Base-by-base conservation (phyloP, 2,797 vertebrate species). In the Sternarchorhynchus goeldii region DNA sequence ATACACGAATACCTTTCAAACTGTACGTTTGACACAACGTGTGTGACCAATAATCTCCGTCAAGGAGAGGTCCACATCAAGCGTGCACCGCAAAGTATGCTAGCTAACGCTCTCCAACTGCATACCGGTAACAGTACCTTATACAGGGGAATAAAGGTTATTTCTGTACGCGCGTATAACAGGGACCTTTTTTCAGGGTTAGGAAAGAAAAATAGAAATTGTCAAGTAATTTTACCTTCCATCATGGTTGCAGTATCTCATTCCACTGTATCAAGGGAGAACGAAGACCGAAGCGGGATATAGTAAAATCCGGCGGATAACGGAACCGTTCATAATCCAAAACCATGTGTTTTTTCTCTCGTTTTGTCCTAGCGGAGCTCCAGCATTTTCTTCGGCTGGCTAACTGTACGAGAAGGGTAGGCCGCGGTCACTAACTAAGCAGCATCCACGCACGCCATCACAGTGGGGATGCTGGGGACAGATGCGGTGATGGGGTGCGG, bases 241-340 rank as follows among this genome's bases (percentile, higher is more conserved):
- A 94, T 94, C 93, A 94, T 94, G 90, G 72, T 83, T 88, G 89
- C 92, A 90, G 92, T 90, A 92, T 92, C 89, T 93, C 93, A 94
- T 93, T 87, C 92, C 93, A 91, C 90, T 75, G 89, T 85, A 75
- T 86, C 81, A 87, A 34, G 75, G 81, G 73, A 79, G 81, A 68
- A 64, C 34, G 60, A 66, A 76, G 36, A 70, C 63, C 69, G 75
- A 78, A 75, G 70, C n/a, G 81, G 77, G 75, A 77, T 75, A 84
- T 82, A 86, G 88, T 80, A 84, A 88, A 39, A 75, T 65, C 55
- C 60, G 79, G 74, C 25, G 64, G 64, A 71, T 55, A 56, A 72
- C 78, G 72, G 75, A 62, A 64, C 56, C 60, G 81, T 72, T 78
- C 82, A 83, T 81, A 64, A 72, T 79, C 73, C 57, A 65, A 59